Evolutionary conservation across 2,888 invertebrate species (phyloP).

Genomic region (Congeria kusceri): DNA sequence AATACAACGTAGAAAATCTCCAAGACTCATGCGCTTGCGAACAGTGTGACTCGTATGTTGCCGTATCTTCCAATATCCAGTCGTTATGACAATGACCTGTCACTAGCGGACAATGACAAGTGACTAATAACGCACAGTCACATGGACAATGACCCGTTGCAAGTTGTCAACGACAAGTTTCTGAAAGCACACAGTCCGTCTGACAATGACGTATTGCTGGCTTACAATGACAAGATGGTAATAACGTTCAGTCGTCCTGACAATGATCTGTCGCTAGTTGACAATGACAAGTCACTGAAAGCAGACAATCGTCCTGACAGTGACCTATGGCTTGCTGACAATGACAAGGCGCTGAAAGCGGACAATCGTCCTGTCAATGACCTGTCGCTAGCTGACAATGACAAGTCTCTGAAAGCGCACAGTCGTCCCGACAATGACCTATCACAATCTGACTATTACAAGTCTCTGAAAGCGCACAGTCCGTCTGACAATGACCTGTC

Average conservation of each 20-base stretch:
- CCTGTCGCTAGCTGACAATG: conserved; percentile 29
- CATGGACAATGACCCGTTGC: no score
- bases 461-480: background rate
- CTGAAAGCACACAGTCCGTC: no score
- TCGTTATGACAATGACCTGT: no score
- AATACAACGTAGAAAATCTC: background rate
- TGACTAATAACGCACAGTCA: no score
- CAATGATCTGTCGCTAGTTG: no score
- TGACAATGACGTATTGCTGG: no score
- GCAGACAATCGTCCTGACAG: conserved; percentile 16
- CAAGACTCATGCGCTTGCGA: background rate
- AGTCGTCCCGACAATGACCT: conserved; percentile 23
- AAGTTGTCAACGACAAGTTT: conserved; percentile 2
- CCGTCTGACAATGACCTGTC: conserved; percentile 7
- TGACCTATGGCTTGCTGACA: background rate
- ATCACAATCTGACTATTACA: conserved; percentile 30
- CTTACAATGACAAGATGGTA: no score
- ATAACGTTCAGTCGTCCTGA: no score
- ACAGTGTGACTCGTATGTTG: conserved; percentile 17
- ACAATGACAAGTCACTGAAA: no score
- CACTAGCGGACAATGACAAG: no score
- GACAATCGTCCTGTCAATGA: conserved; percentile 22
- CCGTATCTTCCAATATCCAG: no score
- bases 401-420: conserved; percentile 4
- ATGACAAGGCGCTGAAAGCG: conserved; percentile 14